These are phyloP conservation scores for Bombus cullumanus DNA, from an alignment of 1,140 invertebrate genomes.

Conservation along the genomic window DNA sequence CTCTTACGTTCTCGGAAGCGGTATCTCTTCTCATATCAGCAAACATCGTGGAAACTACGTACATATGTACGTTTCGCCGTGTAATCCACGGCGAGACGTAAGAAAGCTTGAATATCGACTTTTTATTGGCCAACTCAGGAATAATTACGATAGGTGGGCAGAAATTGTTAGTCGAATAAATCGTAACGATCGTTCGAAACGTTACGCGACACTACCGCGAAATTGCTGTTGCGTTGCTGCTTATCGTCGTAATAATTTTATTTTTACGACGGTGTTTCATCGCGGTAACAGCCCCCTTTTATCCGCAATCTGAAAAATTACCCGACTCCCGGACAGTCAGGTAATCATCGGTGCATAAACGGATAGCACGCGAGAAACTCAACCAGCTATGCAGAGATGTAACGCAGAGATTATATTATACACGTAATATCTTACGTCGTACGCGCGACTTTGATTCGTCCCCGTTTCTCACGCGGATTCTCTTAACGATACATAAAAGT, in stretches of 20 bases:
- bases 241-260: slow-evolving; percentile 9
- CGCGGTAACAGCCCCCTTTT: not conserved
- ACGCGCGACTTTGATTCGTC: not conserved
- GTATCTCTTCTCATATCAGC: slow-evolving; percentile 1
- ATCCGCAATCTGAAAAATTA: slow-evolving; percentile 2
- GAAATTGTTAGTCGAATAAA: slow-evolving; percentile 12
- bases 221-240: not conserved
- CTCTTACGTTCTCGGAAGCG: not conserved
- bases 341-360: slow-evolving; percentile 21
- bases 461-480: too few species aligned
- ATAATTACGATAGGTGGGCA: slow-evolving; percentile 6
- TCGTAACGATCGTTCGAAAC: not conserved
- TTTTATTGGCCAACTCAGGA: not conserved
- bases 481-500: slow-evolving; percentile 3
- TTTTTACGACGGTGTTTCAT: not conserved
- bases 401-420: too few species aligned
- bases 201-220: not conserved
- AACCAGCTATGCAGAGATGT: too few species aligned
- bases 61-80: not conserved
- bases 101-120: not conserved
- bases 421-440: not conserved
- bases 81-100: not conserved
- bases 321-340: not conserved
- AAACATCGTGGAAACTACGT: not conserved
- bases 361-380: not conserved